Evolutionary conservation across 2,888 invertebrate species (phyloP).

Genomic region (Tetrapedia diversipes): DNA sequence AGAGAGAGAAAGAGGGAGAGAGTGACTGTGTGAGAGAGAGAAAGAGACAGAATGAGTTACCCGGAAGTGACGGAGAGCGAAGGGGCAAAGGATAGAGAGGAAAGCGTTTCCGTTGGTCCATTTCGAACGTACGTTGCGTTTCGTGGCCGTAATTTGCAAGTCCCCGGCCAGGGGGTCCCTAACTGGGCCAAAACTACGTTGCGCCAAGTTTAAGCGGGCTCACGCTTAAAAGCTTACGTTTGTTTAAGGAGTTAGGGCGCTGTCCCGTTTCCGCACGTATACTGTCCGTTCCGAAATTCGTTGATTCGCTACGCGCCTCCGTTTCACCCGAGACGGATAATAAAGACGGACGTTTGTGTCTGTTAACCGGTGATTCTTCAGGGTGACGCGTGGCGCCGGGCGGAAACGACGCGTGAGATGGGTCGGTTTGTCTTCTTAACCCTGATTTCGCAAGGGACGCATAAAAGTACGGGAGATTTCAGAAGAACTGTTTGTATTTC

Average conservation of each 20-base stretch:
- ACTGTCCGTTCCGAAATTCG: slow-evolving; percentile 44
- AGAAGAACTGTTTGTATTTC: no score
- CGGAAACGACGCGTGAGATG: background rate
- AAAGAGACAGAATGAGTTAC: no score
- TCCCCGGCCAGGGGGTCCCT: slow-evolving; percentile 63
- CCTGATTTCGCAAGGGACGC: background rate
- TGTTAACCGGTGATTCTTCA: slow-evolving; percentile 8
- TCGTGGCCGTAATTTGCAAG: slow-evolving; percentile 76
- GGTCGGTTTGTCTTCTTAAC: background rate
- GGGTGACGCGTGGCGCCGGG: background rate
- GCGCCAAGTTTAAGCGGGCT: slow-evolving; percentile 73
- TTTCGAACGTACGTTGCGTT: slow-evolving; percentile 71
- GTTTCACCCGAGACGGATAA: slow-evolving; percentile 31
- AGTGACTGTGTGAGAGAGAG: no score
- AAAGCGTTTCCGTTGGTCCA: slow-evolving; percentile 51
- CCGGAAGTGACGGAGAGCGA: background rate
- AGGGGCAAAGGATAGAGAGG: slow-evolving; percentile 3
- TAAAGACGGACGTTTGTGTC: slow-evolving; percentile 15
- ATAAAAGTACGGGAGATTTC: no score
- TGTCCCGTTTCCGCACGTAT: slow-evolving; percentile 61
- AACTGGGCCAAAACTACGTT: slow-evolving; percentile 69
- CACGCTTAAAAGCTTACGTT: slow-evolving; percentile 75
- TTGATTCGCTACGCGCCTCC: slow-evolving; percentile 25
- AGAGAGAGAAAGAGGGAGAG: no score
- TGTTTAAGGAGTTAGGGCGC: slow-evolving; percentile 75